Percentiles rank a stretch among this genome's conserved stretches.
Evolutionary conservation across 2,888 invertebrate species (phyloP).

Genomic region (Acronicta psi): DNA sequence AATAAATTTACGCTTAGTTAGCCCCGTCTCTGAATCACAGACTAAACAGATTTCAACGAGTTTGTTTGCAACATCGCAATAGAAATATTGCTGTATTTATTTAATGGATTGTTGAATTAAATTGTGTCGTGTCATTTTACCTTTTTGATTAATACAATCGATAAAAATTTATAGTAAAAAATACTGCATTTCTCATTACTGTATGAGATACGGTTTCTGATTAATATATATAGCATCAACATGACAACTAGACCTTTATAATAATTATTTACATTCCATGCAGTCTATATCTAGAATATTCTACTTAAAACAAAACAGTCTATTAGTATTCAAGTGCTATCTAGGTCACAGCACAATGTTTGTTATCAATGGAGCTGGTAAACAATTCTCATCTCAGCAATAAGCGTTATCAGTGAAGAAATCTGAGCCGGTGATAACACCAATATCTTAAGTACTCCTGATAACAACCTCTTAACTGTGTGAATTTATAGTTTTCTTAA

Average conservation of each 20-base stretch:
- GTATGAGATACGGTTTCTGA: background rate
- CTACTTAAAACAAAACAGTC: conserved; percentile 42
- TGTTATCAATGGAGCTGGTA: conserved; percentile 59
- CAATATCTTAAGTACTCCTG: conserved; percentile 54
- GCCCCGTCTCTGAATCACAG: no score
- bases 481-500: conserved; percentile 41
- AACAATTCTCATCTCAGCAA: conserved; percentile 64
- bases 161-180: no score
- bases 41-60: no score
- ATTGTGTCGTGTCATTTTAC: no score
- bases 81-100: no score
- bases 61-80: no score
- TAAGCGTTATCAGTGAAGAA: conserved; percentile 62
- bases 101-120: no score
- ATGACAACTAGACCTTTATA: conserved; percentile 14
- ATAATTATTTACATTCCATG: conserved; percentile 10
- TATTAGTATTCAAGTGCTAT: conserved; percentile 51
- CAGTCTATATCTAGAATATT: conserved; percentile 40
- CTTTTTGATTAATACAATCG: no score
- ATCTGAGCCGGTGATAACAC: conserved; percentile 60
- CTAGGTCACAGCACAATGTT: conserved; percentile 59
- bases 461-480: conserved; percentile 44
- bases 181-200: background rate
- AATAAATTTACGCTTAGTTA: no score
- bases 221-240: conserved; percentile 5